Conservation (phyloP, 2,113 vertebrate genomes). For the Siniperca knerii region DNA sequence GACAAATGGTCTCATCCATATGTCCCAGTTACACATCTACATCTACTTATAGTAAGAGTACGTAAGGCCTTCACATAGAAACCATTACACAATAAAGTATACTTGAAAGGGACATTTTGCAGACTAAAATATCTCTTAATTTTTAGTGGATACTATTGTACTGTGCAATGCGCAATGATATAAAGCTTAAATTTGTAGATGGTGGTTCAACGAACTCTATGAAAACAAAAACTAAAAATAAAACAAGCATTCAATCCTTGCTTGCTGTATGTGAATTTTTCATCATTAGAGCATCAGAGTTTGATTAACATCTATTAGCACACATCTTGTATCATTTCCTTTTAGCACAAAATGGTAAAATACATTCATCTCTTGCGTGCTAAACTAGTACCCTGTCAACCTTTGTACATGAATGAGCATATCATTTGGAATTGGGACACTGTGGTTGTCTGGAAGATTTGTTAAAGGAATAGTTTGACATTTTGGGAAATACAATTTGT, state of each 20-base stretch:
- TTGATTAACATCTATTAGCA: neutral
- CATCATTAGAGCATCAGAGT: neutral
- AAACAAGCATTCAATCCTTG: constrained; percentile 9
- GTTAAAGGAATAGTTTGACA: neutral
- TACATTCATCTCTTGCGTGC: neutral
- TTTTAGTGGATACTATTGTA: constrained; percentile 21
- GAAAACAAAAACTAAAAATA: constrained; percentile 26
- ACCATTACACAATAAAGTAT: constrained; percentile 23
- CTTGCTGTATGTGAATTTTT: constrained; percentile 8
- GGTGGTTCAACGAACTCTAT: neutral
- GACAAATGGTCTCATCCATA: neutral
- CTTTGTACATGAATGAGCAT: neutral
- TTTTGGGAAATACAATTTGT: neutral
- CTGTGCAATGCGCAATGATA: neutral
- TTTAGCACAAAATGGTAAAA: neutral
- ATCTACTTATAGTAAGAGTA: neutral
- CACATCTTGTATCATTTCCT: neutral
- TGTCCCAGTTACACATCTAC: constrained; percentile 11
- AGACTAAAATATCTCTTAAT: constrained; percentile 2
- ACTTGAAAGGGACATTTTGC: constrained; percentile 7
- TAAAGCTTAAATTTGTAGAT: neutral
- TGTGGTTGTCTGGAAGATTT: neutral
- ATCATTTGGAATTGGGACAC: neutral
- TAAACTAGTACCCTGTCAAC: neutral
- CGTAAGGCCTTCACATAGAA: constrained; percentile 10